Evolutionary conservation across 1,140 invertebrate genomes (phyloP).

Genomic region (Dufourea novaeangliae): DNA sequence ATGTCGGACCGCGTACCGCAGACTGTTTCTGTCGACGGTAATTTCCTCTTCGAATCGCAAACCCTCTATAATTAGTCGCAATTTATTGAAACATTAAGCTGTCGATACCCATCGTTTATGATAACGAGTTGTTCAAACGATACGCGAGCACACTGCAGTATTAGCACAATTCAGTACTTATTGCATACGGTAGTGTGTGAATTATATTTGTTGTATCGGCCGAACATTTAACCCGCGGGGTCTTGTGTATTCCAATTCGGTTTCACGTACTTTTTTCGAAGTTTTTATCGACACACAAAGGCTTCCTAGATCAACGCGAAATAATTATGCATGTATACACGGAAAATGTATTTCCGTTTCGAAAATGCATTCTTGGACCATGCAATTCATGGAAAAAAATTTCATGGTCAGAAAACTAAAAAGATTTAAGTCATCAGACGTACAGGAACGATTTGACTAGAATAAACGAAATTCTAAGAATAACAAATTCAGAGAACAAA

Average conservation of each 20-base stretch:
- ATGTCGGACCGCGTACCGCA: background rate
- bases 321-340: too few relatives aligned
- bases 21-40: background rate
- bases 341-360: too few relatives aligned
- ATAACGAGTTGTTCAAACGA: background rate
- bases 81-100: background rate
- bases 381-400: too few relatives aligned
- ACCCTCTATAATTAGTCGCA: background rate
- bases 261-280: background rate
- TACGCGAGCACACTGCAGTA: background rate
- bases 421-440: too few relatives aligned
- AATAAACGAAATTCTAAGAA: too few relatives aligned
- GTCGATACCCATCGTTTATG: background rate
- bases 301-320: background rate
- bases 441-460: too few relatives aligned
- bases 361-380: too few relatives aligned
- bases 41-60: background rate
- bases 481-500: too few relatives aligned
- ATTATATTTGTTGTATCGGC: constrained; percentile 17
- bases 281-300: constrained; percentile 21
- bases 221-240: background rate
- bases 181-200: constrained; percentile 12
- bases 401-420: too few relatives aligned
- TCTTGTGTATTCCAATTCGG: background rate
- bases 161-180: constrained; percentile 16